Evolutionary conservation across 2,797 vertebrate genomes (phyloP).

Genomic region (Galago senegalensis): DNA sequence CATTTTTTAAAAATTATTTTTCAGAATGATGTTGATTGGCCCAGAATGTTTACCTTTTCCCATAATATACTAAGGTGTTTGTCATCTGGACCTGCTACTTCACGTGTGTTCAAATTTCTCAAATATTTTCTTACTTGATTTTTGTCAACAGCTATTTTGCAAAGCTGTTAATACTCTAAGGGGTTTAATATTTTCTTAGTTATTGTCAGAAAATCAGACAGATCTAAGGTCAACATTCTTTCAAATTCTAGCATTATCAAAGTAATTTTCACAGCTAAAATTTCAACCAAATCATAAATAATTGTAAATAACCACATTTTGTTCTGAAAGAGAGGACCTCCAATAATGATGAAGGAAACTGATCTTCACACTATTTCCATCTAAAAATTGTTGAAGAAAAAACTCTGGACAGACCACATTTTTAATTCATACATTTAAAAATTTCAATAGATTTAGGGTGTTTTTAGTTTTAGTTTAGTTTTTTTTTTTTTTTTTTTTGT

Average conservation of each 20-base stretch:
- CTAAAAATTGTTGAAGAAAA: neutral
- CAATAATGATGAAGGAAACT: neutral
- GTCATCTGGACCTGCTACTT: neutral
- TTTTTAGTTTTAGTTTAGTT: too few relatives aligned
- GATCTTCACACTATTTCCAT: neutral
- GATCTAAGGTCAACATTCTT: neutral
- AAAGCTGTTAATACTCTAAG: slow-evolving; percentile 9
- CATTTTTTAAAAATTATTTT: neutral
- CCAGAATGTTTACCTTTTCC: neutral
- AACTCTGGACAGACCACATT: too few relatives aligned
- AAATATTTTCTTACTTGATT: neutral
- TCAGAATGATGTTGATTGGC: neutral
- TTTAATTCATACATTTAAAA: too few relatives aligned
- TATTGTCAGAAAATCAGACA: neutral
- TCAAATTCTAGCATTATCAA: neutral
- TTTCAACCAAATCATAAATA: neutral
- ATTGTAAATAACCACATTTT: neutral
- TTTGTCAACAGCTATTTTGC: neutral
- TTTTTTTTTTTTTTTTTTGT: too few relatives aligned
- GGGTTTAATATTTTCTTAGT: neutral
- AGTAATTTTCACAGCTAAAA: neutral
- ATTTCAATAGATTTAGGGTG: too few relatives aligned
- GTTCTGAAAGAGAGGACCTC: neutral
- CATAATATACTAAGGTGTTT: neutral
- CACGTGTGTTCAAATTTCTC: neutral